Evolutionary conservation across 2,888 invertebrate genomes (phyloP), one percentile per base, ranked within the genome.

Genomic region (Habrosyne pyritoides): DNA sequence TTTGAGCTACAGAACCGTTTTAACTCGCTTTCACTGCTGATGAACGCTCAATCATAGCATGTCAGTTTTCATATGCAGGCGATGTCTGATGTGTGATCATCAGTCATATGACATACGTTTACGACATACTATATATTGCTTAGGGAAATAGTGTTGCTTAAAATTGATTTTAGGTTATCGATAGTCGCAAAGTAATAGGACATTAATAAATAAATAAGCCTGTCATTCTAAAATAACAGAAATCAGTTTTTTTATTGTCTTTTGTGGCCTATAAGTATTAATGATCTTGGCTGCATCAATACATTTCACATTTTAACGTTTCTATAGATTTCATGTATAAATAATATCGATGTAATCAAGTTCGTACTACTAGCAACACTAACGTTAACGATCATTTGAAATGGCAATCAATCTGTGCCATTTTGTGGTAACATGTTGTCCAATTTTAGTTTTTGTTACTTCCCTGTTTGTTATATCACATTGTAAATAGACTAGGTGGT

Each of bases 1-100:
- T 54, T 53, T 47, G 48, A 51, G 33, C 28, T 56, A 48, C 56
- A 46, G 55, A 55, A 54, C n/a, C n/a, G n/a, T n/a, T 28, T 57
- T 60, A 58, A 30, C 52, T 14, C 52, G 60, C 66, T 73, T 77
- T 75, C 76, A 67, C 73, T 64, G 53, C 53, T 71, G 69, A 73
- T 69, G 53, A 56, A 58, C 55, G 54, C 55, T 65, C 66, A 60
- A 72, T 73, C 66, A 66, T 47, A 54, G 63, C 56, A 49, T 69
- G 68, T 63, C 69, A 59, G 63, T 65, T 66, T 72, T 59, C 54
- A 60, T 53, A 57, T 55, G 56, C 56, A 60, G 52, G 54, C 18
- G 50, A 50, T 21, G 50, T n/a, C 21, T 28, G 28, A 18, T 28
- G 28, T 28, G 47, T 57, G 53, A 59, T 56, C 59, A 54, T 57